Conservation (phyloP, 2,797 vertebrate species). For the Champsocephalus gunnari region DNA sequence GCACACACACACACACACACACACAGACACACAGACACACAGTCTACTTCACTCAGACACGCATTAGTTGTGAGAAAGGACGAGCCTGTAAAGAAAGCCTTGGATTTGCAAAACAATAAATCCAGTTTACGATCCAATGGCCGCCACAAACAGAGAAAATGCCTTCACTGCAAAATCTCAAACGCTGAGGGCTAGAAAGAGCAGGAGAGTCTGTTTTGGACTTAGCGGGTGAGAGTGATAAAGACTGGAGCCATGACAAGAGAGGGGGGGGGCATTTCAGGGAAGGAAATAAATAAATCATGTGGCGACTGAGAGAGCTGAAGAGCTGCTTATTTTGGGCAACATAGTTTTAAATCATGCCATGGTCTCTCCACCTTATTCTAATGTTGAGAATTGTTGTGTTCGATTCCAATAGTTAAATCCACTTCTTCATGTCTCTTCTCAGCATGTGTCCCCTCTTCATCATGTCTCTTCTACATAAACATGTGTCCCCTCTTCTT, state of each 20-base stretch:
- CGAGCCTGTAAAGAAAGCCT: slow-evolving; percentile 66
- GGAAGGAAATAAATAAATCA: slow-evolving; percentile 32
- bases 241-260: slow-evolving; percentile 41
- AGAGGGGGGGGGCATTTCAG: slow-evolving; percentile 21
- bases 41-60: slow-evolving; percentile 35
- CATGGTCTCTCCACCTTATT: slow-evolving; percentile 7
- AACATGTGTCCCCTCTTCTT: no score
- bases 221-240: slow-evolving; percentile 52
- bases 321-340: slow-evolving; percentile 4
- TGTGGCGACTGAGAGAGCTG: slow-evolving; percentile 12
- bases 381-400: neutral
- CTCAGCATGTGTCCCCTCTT: no score
- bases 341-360: slow-evolving; percentile 10
- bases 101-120: slow-evolving; percentile 73
- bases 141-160: slow-evolving; percentile 71
- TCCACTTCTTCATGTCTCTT: no score
- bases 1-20: no score
- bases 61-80: slow-evolving; percentile 63
- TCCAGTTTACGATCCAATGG: slow-evolving; percentile 72
- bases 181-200: slow-evolving; percentile 59
- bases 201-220: slow-evolving; percentile 55
- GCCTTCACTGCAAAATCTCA: slow-evolving; percentile 69
- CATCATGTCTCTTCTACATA: no score
- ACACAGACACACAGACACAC: slow-evolving; percentile 4
- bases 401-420: no score